Base-by-base conservation (phyloP, 2,113 vertebrate genomes). In the Laterallus jamaicensis region DNA sequence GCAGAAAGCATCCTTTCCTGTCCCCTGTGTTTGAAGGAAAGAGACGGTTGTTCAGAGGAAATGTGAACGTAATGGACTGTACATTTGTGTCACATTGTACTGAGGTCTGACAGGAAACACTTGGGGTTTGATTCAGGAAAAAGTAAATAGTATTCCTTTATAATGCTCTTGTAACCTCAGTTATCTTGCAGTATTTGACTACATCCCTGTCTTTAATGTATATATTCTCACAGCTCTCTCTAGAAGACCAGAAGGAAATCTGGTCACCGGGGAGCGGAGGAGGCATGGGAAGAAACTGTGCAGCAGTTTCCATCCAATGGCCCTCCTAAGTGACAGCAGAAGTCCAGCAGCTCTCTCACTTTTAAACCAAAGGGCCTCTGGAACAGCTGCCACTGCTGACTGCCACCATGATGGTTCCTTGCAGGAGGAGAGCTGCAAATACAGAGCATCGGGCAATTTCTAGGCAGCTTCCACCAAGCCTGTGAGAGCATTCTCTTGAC, bases 1-100 rank as follows among this genome's bases (percentile, higher is more conserved):
- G 88, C 77, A 96, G 86, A 91, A 92, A 92, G 77, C 91, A 94
- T 95, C 74, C 63, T 92, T 97, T 96, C 93, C 96, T 95, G 96
- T 93, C 63, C 83, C 77, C 55, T 96, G 55, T 3, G 12, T 93
- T 66, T 1, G 52, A 76, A 97, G 95, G 93, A 95, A 96, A 96
- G 92, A 86, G 86, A 68, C 15, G 24, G 62, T 11, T 14, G 22
- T 86, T 93, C 78, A 50, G 83, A 96, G 96, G 95, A 97, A 97
- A 82, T 87, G 84, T 82, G 77, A 89, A 92, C 5, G 92, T 96
- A 96, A 96, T 92, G 83, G 87, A 63, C 70, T 60, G 83, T 58
- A 55, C 91, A 56, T 92, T 96, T 76, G 67, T 64, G 70, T 86
- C 71, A 83, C 78, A 79, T 96, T 97, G 96, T 97, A 83, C 73